A percentile compares a stretch with the other conserved stretches of the same genome.
Evolutionary conservation across 2,113 vertebrate species (phyloP).

Genomic region (Apteryx owenii): DNA sequence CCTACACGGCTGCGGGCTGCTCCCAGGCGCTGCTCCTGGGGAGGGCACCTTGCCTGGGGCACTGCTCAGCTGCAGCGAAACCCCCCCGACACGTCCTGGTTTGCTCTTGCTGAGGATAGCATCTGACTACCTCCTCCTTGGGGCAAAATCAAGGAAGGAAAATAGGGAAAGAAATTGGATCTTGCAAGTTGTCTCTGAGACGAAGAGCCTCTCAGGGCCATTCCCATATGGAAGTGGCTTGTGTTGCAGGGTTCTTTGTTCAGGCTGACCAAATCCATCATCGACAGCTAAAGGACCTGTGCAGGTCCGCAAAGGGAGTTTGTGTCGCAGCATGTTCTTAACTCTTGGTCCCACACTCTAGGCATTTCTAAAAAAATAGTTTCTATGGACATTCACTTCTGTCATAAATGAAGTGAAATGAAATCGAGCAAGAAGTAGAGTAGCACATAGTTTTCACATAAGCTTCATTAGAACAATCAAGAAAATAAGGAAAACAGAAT

Average conservation of each 20-base stretch:
- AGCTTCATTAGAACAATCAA: neutral
- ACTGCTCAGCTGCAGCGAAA: neutral
- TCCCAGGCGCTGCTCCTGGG: neutral
- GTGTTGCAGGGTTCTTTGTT: accelerated
- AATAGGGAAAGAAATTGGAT: neutral
- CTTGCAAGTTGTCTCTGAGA: neutral
- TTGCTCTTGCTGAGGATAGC: neutral
- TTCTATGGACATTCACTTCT: neutral
- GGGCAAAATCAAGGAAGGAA: neutral
- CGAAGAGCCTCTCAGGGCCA: neutral
- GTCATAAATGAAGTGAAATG: neutral
- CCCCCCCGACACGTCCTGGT: neutral
- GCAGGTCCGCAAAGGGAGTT: neutral
- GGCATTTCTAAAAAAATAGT: neutral
- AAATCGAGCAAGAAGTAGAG: neutral
- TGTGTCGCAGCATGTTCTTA: neutral
- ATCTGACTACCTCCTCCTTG: neutral
- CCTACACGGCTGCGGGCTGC: too few species aligned
- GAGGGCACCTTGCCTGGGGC: neutral
- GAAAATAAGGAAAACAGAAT: neutral
- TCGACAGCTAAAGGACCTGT: accelerated
- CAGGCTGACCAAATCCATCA: neutral
- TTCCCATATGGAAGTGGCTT: neutral
- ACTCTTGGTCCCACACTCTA: neutral
- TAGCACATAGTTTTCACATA: neutral